These are phyloP conservation scores for Phaonia tiefii DNA, from an alignment of 2,888 invertebrate genomes.

Conservation along the genomic window DNA sequence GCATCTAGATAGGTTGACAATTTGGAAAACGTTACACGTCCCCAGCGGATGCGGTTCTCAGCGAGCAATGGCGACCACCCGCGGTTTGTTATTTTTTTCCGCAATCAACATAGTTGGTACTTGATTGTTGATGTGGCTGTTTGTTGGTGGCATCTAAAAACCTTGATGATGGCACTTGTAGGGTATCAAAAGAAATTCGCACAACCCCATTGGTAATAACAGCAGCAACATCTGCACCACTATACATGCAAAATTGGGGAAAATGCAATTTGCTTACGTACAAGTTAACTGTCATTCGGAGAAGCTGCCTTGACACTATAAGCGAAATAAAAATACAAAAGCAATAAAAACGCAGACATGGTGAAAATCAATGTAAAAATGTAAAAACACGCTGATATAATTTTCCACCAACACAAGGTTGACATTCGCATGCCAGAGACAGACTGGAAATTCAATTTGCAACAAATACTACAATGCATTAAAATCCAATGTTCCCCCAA, in stretches of 20 bases:
- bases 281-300: constrained; percentile 62
- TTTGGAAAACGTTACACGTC: background rate
- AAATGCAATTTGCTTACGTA: constrained; percentile 58
- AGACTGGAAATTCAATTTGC: constrained; percentile 64
- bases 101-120: too few species aligned
- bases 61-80: too few species aligned
- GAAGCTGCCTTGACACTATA: constrained; percentile 25
- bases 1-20: background rate
- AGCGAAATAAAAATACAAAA: constrained; percentile 49
- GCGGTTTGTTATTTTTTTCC: too few species aligned
- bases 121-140: too few species aligned
- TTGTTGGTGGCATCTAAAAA: constrained; percentile 50
- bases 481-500: constrained; percentile 57
- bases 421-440: constrained; percentile 30
- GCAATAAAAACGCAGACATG: too few species aligned
- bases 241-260: too few species aligned
- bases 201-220: constrained; percentile 18
- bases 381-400: constrained; percentile 26
- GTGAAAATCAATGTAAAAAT: too few species aligned
- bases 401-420: too few species aligned
- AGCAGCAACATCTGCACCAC: background rate
- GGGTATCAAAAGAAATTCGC: constrained; percentile 58
- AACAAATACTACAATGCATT: constrained; percentile 64
- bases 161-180: constrained; percentile 65
- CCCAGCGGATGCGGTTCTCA: background rate